Percentiles rank a stretch among this genome's conserved stretches.
phyloP scores from a whole-genome alignment of 2,888 invertebrate genomes.

The Pristionchus fissidentatus region DNA sequence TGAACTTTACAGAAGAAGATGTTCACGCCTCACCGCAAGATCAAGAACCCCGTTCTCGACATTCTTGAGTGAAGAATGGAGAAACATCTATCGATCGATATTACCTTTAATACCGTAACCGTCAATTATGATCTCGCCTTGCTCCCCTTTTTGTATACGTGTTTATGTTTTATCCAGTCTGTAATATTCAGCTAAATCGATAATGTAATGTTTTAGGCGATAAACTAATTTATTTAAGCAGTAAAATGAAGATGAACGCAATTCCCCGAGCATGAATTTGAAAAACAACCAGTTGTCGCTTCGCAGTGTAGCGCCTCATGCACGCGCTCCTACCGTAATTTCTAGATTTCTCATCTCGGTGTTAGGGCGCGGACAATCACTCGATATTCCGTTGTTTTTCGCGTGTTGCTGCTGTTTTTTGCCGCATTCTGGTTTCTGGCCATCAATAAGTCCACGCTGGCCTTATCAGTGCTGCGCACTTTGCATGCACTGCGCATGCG shows the following conservation, averaged over 20 bases:
- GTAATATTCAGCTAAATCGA: too few species aligned
- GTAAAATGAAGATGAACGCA: not conserved
- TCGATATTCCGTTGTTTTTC: not conserved
- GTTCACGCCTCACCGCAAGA: not conserved
- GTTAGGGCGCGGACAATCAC: not conserved
- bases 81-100: not conserved
- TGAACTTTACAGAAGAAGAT: constrained; percentile 41
- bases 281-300: constrained; percentile 32
- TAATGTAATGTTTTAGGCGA: not conserved
- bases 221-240: constrained; percentile 13
- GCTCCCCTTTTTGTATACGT: not conserved
- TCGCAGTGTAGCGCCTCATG: not conserved
- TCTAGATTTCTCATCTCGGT: not conserved
- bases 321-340: not conserved
- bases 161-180: too few species aligned
- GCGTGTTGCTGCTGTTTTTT: not conserved
- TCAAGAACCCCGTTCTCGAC: constrained; percentile 24
- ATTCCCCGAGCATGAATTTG: too few species aligned
- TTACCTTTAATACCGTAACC: not conserved
- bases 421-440: not conserved
- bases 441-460: not conserved
- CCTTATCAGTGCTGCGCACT: constrained; percentile 22
- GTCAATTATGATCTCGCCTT: too few species aligned
- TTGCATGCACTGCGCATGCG: not conserved
- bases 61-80: not conserved